A percentile compares a stretch with the other conserved stretches of the same genome.
Evolutionary conservation across 2,797 vertebrate genomes (phyloP).

Genomic region (Brachymystax lenok): DNA sequence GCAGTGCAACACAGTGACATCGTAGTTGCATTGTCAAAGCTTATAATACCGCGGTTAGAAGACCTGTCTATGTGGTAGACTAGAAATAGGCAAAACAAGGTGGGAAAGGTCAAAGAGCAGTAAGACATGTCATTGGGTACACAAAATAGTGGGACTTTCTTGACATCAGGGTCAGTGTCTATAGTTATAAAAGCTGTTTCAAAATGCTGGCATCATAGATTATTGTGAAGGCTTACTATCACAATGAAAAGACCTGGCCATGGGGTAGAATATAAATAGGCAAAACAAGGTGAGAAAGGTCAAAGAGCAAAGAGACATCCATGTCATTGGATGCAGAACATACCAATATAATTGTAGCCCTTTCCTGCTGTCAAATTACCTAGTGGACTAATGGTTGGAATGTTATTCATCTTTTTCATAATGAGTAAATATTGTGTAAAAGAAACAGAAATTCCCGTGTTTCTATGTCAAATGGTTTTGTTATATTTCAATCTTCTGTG

Average conservation of each 20-base stretch:
- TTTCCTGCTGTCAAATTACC: no score
- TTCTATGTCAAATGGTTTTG: no score
- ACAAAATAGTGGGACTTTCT: not conserved
- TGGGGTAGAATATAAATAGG: slow-evolving; percentile 12
- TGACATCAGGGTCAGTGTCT: slow-evolving; percentile 1
- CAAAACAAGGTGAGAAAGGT: not conserved
- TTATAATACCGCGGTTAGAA: not conserved
- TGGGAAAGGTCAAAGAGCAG: not conserved
- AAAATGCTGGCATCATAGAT: slow-evolving; percentile 19
- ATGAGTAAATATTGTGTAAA: no score
- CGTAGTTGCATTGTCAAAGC: slow-evolving; percentile 36
- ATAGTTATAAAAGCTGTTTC: slow-evolving; percentile 2
- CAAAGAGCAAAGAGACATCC: not conserved
- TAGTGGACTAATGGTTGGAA: no score
- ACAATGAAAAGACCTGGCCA: not conserved
- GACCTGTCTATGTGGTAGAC: not conserved
- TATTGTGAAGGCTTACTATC: slow-evolving; percentile 27
- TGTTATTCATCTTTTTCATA: no score
- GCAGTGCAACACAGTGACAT: not conserved
- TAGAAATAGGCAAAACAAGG: not conserved
- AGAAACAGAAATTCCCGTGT: no score
- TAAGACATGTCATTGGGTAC: not conserved
- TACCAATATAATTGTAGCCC: not conserved
- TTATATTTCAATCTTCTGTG: no score
- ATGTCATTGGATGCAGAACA: not conserved